Conservation (phyloP, 2,888 invertebrate genomes). For the Andrena minutula region DNA sequence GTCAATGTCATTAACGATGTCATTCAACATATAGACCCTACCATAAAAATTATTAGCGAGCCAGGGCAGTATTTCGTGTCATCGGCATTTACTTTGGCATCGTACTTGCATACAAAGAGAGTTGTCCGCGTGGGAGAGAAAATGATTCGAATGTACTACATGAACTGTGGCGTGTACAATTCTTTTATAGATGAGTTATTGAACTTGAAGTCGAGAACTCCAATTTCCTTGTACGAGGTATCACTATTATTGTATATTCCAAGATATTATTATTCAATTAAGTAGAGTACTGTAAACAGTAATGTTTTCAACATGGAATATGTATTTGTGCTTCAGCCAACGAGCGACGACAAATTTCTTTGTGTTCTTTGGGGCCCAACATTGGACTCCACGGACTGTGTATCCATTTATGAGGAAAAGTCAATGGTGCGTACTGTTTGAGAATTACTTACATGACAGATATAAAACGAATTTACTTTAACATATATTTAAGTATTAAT, state of each 20-base stretch:
- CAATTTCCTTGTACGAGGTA: slow-evolving; percentile 69
- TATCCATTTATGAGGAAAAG: slow-evolving; percentile 81
- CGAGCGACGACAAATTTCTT: slow-evolving; percentile 67
- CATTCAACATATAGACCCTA: slow-evolving; percentile 84
- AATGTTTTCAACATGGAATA: background rate
- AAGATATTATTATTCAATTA: background rate
- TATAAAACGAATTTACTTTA: background rate
- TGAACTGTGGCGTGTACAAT: slow-evolving; percentile 88
- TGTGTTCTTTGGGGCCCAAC: slow-evolving; percentile 88
- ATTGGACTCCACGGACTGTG: slow-evolving; percentile 88
- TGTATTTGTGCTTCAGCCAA: slow-evolving; percentile 42
- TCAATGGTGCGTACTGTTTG: slow-evolving; percentile 38
- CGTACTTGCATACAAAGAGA: slow-evolving; percentile 86
- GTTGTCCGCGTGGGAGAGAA: slow-evolving; percentile 75
- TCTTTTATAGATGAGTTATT: slow-evolving; percentile 87
- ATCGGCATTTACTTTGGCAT: slow-evolving; percentile 87
- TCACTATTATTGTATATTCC: background rate
- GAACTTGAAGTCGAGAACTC: slow-evolving; percentile 68
- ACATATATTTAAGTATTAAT: background rate
- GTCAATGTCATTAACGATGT: slow-evolving; percentile 86
- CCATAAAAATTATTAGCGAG: slow-evolving; percentile 86
- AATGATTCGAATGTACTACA: slow-evolving; percentile 86
- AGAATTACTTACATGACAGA: background rate
- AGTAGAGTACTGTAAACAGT: too few relatives aligned
- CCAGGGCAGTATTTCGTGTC: slow-evolving; percentile 89